Evolutionary conservation across 2,888 invertebrate genomes (phyloP), one percentile per base, ranked within the genome.

Genomic region (Nineta flava): DNA sequence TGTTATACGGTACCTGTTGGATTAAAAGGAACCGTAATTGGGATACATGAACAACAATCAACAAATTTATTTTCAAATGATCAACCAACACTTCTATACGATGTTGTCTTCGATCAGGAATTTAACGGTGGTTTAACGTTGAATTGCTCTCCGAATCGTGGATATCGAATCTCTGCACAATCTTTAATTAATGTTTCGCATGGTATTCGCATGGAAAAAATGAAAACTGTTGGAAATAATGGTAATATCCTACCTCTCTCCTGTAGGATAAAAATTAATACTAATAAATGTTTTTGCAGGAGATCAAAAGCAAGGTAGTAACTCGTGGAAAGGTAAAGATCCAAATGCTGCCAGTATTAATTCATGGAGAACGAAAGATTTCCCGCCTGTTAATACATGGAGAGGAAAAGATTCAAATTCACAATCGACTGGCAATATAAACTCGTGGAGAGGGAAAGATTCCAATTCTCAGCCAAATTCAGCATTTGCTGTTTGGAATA

Each of bases 21-120:
- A 1, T 71, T 78, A 9, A 76, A 79, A 53, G 97, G 96, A 26
- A 94, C 91, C 0, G 71, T 97, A 1, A 80, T 90, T n/a, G 88
- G 77, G 0, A 71, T 83, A 9, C 68, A 73, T 50, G 66, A 63
- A 49, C 56, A 57, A 12, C 51, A 61, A 17, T 26, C n/a, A 17
- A 10, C n/a, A 13, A 45, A 26, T 17, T 12, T 17, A 7, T 9
- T 62, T 49, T 65, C 68, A 55, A 73, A 65, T 31, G 81, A 71
- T 60, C 76, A 69, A 47, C 59, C 71, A 0, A 78, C 80, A 40
- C 70, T 69, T 0, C 70, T 81, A 49, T 87, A 83, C 60, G 88
- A 90, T 55, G 75, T 94, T 17, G 66, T 93, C 50, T 92, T 92
- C 61, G 93, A 94, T 60, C 70, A 77, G 53, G 65, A 75, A 19